A percentile compares a stretch with the other conserved stretches of the same genome.
phyloP scores from a whole-genome alignment of 1,140 invertebrate species.

The Drosophila bocki region DNA sequence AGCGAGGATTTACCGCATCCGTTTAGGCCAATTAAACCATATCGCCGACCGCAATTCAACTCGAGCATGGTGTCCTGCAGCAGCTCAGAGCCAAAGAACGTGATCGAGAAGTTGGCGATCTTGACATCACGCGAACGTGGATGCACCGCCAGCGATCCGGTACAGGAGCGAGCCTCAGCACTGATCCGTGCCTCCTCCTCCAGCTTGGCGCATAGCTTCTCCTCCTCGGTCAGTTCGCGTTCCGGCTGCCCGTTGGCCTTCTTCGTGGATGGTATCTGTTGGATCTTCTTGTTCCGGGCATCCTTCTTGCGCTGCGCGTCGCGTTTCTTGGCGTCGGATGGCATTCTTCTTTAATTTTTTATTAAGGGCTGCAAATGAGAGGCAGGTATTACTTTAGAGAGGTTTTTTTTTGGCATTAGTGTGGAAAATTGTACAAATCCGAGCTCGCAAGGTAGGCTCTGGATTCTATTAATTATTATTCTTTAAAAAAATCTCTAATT shows the following conservation, averaged over 20 bases:
- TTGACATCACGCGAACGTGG: constrained; percentile 98
- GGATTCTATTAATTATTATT: background rate
- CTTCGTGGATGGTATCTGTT: constrained; percentile 82
- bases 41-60: constrained; percentile 97
- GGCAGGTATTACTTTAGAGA: background rate
- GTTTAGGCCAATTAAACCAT: constrained; percentile 98
- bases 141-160: constrained; percentile 97
- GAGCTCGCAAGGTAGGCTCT: background rate
- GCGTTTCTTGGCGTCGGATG: constrained; percentile 93
- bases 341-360: constrained; percentile 44
- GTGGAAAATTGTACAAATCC: background rate
- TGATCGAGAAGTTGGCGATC: constrained; percentile 98
- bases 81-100: constrained; percentile 98
- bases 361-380: constrained; percentile 6
- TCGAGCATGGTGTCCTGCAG: constrained; percentile 98
- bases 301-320: constrained; percentile 99
- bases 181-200: constrained; percentile 96
- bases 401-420: background rate
- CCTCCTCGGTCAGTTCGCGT: constrained; percentile 87
- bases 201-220: constrained; percentile 94
- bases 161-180: constrained; percentile 96
- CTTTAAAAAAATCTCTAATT: background rate
- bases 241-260: constrained; percentile 81
- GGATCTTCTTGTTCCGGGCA: constrained; percentile 91
- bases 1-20: constrained; percentile 98